Evolutionary conservation across 2,888 invertebrate genomes (phyloP), one percentile per base, ranked within the genome.

Genomic region (Cyclophora punctaria): DNA sequence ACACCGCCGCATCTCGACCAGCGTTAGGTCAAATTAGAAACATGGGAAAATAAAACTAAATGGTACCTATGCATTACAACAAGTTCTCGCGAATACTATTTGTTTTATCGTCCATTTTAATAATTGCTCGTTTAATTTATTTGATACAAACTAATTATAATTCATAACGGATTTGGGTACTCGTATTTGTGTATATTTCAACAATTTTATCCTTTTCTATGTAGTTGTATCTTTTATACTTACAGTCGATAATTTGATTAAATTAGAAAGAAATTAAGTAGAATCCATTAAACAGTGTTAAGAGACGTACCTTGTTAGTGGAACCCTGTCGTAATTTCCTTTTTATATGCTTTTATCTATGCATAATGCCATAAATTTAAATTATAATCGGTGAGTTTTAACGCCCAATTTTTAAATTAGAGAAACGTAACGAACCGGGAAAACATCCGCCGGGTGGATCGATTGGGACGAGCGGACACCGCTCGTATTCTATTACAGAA

Each of bases 351-450:
- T 58, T 71, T 73, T 75, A 78, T 75, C 72, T 73, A 80, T 74
- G 72, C 76, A 78, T 77, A 77, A 73, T 75, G 73, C 75, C 78
- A 75, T 84, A 82, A 82, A 83, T 83, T 80, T 71, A 77, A 82
- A 80, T 82, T 80, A 78, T 80, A 83, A 82, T 81, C 80, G 80
- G 81, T 80, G 71, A 80, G 76, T 80, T 81, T 81, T 78, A 80
- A 83, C 80, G 81, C 81, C 82, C 80, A 81, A 81, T 80, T 83
- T 80, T 78, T 75, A 80, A 83, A 83, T 80, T 82, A 75, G 74
- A 80, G 79, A 78, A 78, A 79, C 74, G 74, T 73, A 80, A 79
- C 76, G 77, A 75, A 75, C 73, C 75, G 73, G 70, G 73, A 75
- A 77, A 76, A 73, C 63, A 63, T 67, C 63, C 62, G 62, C 67